These are phyloP conservation scores for Falcunculus frontatus DNA, from an alignment of 2,113 vertebrate genomes.

Conservation along the genomic window DNA sequence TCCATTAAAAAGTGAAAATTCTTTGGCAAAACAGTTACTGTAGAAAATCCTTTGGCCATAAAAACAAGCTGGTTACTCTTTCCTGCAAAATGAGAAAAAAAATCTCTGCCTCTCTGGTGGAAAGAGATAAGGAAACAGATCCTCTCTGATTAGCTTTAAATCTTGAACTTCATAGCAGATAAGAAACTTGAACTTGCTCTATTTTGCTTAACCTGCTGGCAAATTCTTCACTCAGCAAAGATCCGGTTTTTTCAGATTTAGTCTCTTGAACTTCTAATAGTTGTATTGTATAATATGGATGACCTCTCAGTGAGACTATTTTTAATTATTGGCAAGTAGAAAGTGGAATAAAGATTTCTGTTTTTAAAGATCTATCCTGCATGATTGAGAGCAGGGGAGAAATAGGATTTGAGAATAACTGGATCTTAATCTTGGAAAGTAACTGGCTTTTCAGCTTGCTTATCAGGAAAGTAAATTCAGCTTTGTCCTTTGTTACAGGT, in stretches of 20 bases:
- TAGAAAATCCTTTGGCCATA: neutral
- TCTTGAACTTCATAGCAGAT: neutral
- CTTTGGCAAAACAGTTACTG: neutral
- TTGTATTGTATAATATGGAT: neutral
- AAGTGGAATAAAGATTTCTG: neutral
- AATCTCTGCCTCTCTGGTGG: neutral
- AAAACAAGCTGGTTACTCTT: neutral
- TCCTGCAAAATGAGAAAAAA: neutral
- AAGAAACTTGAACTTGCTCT: neutral
- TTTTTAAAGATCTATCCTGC: neutral
- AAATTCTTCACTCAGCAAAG: neutral
- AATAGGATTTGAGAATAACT: neutral
- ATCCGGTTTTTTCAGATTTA: neutral
- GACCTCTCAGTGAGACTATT: neutral
- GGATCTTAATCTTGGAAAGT: neutral
- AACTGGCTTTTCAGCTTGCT: neutral
- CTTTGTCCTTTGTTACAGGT: constrained; percentile 16
- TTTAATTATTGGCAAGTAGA: neutral
- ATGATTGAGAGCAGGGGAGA: neutral
- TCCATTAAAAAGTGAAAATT: neutral
- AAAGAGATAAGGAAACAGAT: neutral
- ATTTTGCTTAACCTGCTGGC: neutral
- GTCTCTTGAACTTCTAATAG: neutral
- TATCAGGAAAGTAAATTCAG: constrained; percentile 16
- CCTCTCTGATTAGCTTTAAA: neutral